Evolutionary conservation across 2,888 invertebrate genomes (phyloP).

Genomic region (Drosophila acutilabella): DNA sequence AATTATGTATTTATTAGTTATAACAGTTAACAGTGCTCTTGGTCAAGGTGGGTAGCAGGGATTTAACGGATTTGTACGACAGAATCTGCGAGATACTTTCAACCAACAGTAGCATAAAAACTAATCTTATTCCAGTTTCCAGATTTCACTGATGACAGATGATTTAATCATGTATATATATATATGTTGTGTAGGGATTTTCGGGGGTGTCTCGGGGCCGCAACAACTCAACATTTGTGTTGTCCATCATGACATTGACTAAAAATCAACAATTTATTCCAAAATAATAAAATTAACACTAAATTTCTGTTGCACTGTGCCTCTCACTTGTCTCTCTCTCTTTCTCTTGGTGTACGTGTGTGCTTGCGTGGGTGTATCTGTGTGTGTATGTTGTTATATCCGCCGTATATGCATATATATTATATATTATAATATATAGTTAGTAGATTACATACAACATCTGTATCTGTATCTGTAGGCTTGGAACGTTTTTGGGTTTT

Average conservation of each 20-base stretch:
- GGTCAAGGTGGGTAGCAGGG: neutral
- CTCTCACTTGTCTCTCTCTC: constrained; percentile 21
- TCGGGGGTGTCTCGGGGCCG: neutral
- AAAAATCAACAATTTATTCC: constrained; percentile 65
- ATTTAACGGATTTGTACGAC: neutral
- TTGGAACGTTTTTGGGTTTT: constrained; percentile 29
- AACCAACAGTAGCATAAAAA: neutral
- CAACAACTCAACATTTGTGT: neutral
- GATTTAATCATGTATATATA: constrained; percentile 30
- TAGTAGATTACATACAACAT: constrained; percentile 5
- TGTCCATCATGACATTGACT: constrained; percentile 36
- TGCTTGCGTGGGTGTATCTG: neutral
- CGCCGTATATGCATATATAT: constrained; percentile 8
- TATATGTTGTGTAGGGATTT: too few relatives aligned
- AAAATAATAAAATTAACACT: constrained; percentile 73
- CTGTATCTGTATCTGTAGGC: constrained; percentile 10
- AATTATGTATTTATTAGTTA: constrained; percentile 5
- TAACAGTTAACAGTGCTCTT: constrained; percentile 11
- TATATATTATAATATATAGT: constrained; percentile 12
- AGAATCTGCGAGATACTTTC: too few relatives aligned
- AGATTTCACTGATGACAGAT: constrained; percentile 1
- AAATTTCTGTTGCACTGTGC: constrained; percentile 64
- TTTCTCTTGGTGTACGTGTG: constrained; percentile 3
- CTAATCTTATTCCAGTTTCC: neutral
- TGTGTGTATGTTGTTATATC: constrained; percentile 10